Evolutionary conservation across 2,797 vertebrate species (phyloP), one percentile per base, ranked within the genome.

Genomic region (Simalia tracyae): DNA sequence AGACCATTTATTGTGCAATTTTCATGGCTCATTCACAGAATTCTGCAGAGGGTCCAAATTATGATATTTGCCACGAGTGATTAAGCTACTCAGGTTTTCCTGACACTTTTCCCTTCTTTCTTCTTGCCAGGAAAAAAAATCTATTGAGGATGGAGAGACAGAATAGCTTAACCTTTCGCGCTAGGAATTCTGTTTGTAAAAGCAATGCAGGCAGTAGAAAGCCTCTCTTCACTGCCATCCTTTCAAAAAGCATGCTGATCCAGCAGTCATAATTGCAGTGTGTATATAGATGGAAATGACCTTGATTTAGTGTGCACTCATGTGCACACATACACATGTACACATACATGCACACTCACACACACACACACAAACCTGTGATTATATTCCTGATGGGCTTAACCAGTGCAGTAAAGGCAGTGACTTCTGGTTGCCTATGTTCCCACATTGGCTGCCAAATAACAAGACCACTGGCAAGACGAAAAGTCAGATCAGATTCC

Each of bases 371-470:
- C 97, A 24, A 92, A 99, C 99, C 99, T 98, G 99, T 99, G 91
- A 99, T 95, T 1, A 99, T 98, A 96, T 98, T 99, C 88, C 99
- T 97, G 97, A 98, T 98, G 0, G 99, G 98, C 92, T 99, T 99
- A 88, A 99, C 99, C 90, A 99, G 98, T 0, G 99, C 97, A 0
- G 98, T 98, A 93, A 99, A 99, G 93, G 99, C 98, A 0, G 99
- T 98, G 76, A 99, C 99, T 94, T 99, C 99, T 0, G 99, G 99
- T 93, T 99, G 99, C 46, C 98, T 98, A 94, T 99, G 99, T 87
- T 99, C 99, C 99, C 99, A 99, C 99, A 99, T 99, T 0, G 99
- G 99, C 96, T 99, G 99, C 99, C 99, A 99, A 92, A 99, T 99
- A 0, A 98, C 98, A 92, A 99, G 97, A 8, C 99, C 99, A n/a